These are phyloP conservation scores for Chymomyza fuscimana DNA, from an alignment of 2,888 invertebrate species.

Conservation along the genomic window DNA sequence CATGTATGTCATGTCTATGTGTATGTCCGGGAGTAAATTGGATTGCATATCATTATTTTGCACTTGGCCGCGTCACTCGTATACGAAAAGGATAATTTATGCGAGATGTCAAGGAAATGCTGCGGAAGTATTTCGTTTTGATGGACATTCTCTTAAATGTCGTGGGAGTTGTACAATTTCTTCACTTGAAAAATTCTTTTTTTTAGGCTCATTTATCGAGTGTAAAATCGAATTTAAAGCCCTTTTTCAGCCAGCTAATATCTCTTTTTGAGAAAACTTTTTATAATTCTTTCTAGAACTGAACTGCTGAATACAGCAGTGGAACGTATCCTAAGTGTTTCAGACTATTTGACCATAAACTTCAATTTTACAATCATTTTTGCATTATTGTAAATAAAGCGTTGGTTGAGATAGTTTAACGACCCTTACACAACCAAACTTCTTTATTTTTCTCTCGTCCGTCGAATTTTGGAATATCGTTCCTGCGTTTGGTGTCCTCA, in stretches of 20 bases:
- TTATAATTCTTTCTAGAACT: too few species aligned
- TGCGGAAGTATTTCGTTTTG: conserved; percentile 49
- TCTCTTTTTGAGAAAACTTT: too few species aligned
- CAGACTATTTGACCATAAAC: too few species aligned
- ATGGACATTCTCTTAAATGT: conserved; percentile 65
- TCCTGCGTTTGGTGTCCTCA: too few species aligned
- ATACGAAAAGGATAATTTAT: conserved; percentile 62
- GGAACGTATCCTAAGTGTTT: too few species aligned
- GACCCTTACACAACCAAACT: too few species aligned
- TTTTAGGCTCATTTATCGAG: neutral
- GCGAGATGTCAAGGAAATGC: conserved; percentile 49
- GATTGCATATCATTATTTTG: conserved; percentile 74
- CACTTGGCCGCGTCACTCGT: conserved; percentile 67
- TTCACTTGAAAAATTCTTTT: conserved; percentile 23
- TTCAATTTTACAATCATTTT: too few species aligned
- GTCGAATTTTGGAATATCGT: too few species aligned
- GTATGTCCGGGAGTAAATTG: conserved; percentile 56
- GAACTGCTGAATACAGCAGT: too few species aligned
- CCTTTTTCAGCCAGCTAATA: neutral
- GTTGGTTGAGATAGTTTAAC: too few species aligned
- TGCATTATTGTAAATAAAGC: too few species aligned
- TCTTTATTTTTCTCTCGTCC: too few species aligned
- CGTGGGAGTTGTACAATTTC: conserved; percentile 38
- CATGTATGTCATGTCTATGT: conserved; percentile 28
- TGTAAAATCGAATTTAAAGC: neutral